Evolutionary conservation across 2,888 invertebrate species (phyloP).

Genomic region (Ophioninae sp.): DNA sequence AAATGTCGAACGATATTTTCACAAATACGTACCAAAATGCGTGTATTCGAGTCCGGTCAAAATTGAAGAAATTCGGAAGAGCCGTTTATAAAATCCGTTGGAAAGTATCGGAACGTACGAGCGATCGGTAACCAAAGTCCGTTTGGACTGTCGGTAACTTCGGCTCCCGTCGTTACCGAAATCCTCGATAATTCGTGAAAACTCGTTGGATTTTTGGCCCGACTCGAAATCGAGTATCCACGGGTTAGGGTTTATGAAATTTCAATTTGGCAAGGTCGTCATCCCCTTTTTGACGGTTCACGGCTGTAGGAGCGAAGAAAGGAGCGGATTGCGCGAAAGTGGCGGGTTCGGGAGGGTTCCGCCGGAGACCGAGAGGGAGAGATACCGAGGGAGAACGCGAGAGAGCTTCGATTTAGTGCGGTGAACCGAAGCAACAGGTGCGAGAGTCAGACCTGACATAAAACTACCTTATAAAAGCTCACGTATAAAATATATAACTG

Average conservation of each 20-base stretch:
- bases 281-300: slow-evolving; percentile 53
- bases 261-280: slow-evolving; percentile 58
- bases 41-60: too few relatives aligned
- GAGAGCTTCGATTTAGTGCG: slow-evolving; percentile 79
- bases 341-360: slow-evolving; percentile 35
- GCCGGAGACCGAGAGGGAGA: slow-evolving; percentile 40
- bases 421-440: slow-evolving; percentile 80
- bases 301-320: slow-evolving; percentile 42
- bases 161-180: too few relatives aligned
- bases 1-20: too few relatives aligned
- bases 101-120: too few relatives aligned
- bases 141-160: too few relatives aligned
- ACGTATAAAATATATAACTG: slow-evolving; percentile 74
- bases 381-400: slow-evolving; percentile 43
- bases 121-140: too few relatives aligned
- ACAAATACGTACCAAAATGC: too few relatives aligned
- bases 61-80: too few relatives aligned
- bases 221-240: slow-evolving; percentile 11
- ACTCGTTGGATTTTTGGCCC: too few relatives aligned
- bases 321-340: slow-evolving; percentile 44
- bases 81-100: too few relatives aligned
- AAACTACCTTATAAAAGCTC: slow-evolving; percentile 77
- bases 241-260: slow-evolving; percentile 54
- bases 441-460: slow-evolving; percentile 73
- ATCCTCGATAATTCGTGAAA: too few relatives aligned